Base-by-base conservation (phyloP, 2,797 vertebrate genomes). In the Alauda arvensis region DNA sequence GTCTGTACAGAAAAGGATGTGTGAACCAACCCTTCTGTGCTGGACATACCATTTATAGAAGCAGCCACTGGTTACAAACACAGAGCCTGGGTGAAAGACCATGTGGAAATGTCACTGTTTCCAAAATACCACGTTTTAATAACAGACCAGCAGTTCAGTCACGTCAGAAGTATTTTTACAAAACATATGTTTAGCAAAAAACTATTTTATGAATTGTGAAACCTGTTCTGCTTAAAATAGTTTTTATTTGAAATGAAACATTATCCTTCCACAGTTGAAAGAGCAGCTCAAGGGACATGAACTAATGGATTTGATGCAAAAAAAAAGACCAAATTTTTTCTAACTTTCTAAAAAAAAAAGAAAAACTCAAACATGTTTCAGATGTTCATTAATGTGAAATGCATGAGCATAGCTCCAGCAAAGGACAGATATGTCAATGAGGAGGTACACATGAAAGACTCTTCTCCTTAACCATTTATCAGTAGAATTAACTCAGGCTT, bases 1-100 rank as follows among this genome's bases (percentile, higher is more conserved):
- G 53, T 21, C 34, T 62, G 77, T 46, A 85, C 74, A 69, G 88
- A 92, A 93, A 90, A 90, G 77, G 80, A 81, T 10, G 63, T 76
- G 77, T 8, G 26, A 87, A 78, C 69, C 77, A 77, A 61, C 45
- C 29, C 70, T 77, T 63, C 61, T 67, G 39, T 68, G 40, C 55
- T n/a, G 20, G 61, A 55, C 75, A 74, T 37, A n/a, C 33, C 70
- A 65, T 59, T 74, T 89, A 83, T 43, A 85, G 79, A 85, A 85
- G 77, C 23, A 88, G 34, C 34, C 51, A 57, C 49, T 70, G 87
- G 77, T 82, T 89, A 77, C 43, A 88, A 90, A 92, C 17, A 83
- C 40, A 67, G 33, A 85, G 14, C 21, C 52, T 43, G 10, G 33
- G n/a, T 46, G 57, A 87, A 59, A 91, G 31, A 78, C 34, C 12